Evolutionary conservation across 2,888 invertebrate genomes (phyloP).

Genomic region (Mactromeris polynyma): DNA sequence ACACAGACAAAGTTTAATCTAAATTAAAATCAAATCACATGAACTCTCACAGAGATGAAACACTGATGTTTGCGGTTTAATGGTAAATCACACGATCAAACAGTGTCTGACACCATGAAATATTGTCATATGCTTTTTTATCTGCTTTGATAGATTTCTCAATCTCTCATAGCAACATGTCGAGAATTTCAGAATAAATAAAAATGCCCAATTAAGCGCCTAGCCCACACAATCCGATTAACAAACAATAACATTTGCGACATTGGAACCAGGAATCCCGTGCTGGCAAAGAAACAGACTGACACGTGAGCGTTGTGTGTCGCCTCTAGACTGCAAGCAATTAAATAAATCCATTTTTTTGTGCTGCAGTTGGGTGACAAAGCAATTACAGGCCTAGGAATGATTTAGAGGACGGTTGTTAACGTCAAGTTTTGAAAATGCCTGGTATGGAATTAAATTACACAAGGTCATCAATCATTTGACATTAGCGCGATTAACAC

Average conservation of each 20-base stretch:
- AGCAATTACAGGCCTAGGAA: background rate
- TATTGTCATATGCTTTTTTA: background rate
- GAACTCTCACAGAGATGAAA: no score
- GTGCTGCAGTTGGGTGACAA: background rate
- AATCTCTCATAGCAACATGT: background rate
- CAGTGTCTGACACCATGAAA: background rate
- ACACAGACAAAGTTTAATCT: no score
- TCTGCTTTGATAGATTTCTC: background rate
- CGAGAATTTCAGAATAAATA: background rate
- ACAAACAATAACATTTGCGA: background rate
- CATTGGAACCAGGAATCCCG: background rate
- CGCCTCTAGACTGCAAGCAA: background rate
- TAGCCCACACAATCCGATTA: background rate
- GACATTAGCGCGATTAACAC: background rate
- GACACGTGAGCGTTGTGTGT: background rate
- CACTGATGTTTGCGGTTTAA: background rate
- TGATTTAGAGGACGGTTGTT: background rate
- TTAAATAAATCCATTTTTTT: background rate
- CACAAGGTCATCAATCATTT: background rate
- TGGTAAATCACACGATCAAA: background rate
- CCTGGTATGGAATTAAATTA: background rate
- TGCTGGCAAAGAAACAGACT: background rate
- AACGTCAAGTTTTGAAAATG: background rate
- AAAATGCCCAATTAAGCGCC: slow-evolving; percentile 1
- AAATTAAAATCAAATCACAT: no score